These are phyloP conservation scores for Gila robusta DNA, from an alignment of 2,797 vertebrate genomes.

Conservation along the genomic window DNA sequence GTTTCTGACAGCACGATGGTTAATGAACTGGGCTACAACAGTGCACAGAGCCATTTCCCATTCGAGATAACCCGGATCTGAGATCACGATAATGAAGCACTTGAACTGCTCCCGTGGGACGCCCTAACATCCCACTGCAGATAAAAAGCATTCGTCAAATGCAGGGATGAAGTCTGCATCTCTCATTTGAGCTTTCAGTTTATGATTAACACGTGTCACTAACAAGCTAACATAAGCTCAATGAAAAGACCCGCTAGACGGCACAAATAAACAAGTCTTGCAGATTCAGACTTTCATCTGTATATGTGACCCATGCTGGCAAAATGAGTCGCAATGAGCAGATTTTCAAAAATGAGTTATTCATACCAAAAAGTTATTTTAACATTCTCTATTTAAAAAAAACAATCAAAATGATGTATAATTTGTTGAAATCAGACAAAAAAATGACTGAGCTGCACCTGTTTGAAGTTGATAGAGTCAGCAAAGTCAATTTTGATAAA, in stretches of 20 bases:
- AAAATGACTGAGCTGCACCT: too few relatives aligned
- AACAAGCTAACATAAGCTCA: neutral
- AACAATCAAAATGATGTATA: too few relatives aligned
- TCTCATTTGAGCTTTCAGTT: neutral
- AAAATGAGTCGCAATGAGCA: too few relatives aligned
- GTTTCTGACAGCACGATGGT: neutral
- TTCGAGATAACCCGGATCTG: constrained; percentile 15
- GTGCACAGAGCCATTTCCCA: constrained; percentile 6
- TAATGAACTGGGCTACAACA: neutral
- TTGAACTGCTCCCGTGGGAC: neutral
- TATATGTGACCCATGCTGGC: too few relatives aligned
- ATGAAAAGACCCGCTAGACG: neutral
- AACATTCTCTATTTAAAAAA: too few relatives aligned
- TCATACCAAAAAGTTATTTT: too few relatives aligned
- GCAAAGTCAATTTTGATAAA: too few relatives aligned
- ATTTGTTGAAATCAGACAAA: too few relatives aligned
- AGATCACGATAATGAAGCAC: neutral
- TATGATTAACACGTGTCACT: neutral
- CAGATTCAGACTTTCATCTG: neutral
- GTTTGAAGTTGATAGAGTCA: too few relatives aligned
- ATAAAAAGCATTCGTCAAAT: neutral
- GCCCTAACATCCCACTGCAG: neutral
- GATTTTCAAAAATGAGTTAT: too few relatives aligned
- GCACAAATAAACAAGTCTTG: neutral
- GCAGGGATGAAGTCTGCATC: neutral